Evolutionary conservation across 1,140 invertebrate genomes (phyloP).

Genomic region (Heliconius nattereri): DNA sequence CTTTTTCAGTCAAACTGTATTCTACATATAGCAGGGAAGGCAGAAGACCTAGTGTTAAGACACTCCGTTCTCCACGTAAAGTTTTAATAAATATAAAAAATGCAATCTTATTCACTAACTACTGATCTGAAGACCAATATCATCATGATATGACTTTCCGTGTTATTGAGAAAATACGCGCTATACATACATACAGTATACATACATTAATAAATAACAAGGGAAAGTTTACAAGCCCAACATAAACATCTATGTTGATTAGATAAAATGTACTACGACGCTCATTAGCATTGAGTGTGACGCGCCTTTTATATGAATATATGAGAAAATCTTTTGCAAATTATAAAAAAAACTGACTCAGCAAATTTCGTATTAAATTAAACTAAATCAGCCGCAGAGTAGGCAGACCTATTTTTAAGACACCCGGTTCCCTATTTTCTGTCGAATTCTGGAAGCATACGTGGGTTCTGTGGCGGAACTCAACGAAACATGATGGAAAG

Average conservation of each 20-base stretch:
- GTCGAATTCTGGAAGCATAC: too few relatives aligned
- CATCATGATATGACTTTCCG: constrained; percentile 51
- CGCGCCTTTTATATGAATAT: not conserved
- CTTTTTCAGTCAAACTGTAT: too few relatives aligned
- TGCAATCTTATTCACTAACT: not conserved
- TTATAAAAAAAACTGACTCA: too few relatives aligned
- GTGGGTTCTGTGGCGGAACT: too few relatives aligned
- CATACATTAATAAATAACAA: constrained; percentile 42
- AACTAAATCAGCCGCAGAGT: too few relatives aligned
- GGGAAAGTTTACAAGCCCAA: constrained; percentile 57
- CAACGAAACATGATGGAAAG: too few relatives aligned
- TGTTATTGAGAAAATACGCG: constrained; percentile 58
- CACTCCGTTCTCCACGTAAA: too few relatives aligned
- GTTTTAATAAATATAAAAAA: not conserved
- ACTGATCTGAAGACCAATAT: constrained; percentile 20
- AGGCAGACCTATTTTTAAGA: too few relatives aligned
- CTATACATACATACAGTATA: constrained; percentile 18
- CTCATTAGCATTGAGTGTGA: constrained; percentile 9
- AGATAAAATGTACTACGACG: constrained; percentile 45
- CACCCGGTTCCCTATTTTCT: too few relatives aligned
- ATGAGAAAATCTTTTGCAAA: not conserved
- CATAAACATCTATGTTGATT: constrained; percentile 50
- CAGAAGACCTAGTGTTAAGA: too few relatives aligned
- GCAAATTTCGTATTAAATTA: too few relatives aligned
- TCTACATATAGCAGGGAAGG: too few relatives aligned